Evolutionary conservation across 2,113 vertebrate genomes (phyloP).

Genomic region (Ranitomeya imitator): DNA sequence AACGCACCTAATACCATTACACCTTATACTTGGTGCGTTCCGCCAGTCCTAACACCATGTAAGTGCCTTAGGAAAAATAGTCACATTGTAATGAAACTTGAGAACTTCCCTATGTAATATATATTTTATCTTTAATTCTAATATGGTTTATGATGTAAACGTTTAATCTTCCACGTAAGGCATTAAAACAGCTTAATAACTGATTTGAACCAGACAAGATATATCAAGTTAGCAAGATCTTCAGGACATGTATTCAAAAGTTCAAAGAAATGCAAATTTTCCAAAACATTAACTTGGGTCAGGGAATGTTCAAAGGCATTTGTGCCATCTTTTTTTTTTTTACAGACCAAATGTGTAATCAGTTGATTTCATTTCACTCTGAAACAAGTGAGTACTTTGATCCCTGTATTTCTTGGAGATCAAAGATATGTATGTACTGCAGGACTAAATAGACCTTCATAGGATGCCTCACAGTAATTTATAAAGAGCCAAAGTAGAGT

Average conservation of each 20-base stretch:
- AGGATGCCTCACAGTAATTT: constrained; percentile 33
- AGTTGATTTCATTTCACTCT: constrained; percentile 53
- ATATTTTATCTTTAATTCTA: not conserved
- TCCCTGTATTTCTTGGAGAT: constrained; percentile 55
- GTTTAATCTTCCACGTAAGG: not conserved
- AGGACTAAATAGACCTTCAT: constrained; percentile 49
- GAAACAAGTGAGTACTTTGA: constrained; percentile 56
- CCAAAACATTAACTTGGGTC: constrained; percentile 44
- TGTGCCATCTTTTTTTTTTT: constrained; percentile 42
- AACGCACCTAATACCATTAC: no score
- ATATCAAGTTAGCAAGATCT: constrained; percentile 34
- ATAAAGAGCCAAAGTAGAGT: constrained; percentile 51
- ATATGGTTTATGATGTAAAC: not conserved
- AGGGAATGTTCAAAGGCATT: constrained; percentile 53
- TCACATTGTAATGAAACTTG: not conserved
- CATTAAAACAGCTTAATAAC: constrained; percentile 20
- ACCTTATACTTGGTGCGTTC: no score
- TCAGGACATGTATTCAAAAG: constrained; percentile 9
- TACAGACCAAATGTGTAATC: constrained; percentile 45
- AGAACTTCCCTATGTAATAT: not conserved
- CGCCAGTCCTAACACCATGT: no score
- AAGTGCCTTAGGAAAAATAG: not conserved
- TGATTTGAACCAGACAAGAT: not conserved
- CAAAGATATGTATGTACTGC: constrained; percentile 53
- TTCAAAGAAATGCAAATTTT: constrained; percentile 56